Evolutionary conservation across 2,113 vertebrate genomes (phyloP).

Genomic region (Sylvietta virens): DNA sequence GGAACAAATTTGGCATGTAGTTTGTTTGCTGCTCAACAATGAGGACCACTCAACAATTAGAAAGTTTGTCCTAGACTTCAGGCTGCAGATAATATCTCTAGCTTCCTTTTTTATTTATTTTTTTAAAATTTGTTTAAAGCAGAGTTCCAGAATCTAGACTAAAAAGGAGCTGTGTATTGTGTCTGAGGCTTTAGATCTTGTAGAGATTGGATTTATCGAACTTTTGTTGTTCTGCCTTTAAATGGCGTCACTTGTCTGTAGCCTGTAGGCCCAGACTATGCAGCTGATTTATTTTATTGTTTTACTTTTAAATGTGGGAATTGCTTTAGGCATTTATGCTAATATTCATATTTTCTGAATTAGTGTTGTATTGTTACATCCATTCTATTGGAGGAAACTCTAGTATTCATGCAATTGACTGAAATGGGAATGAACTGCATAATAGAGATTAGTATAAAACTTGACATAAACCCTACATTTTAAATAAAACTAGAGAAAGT

Average conservation of each 20-base stretch:
- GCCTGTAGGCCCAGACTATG: conserved; percentile 26
- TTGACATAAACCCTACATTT: background rate
- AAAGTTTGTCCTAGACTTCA: conserved; percentile 24
- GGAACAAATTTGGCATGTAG: conserved; percentile 49
- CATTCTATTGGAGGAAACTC: conserved; percentile 13
- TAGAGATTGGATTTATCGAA: conserved; percentile 37
- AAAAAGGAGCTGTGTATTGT: conserved; percentile 20
- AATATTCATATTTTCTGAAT: conserved; percentile 50
- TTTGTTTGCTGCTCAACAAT: conserved; percentile 48
- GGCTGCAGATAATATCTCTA: conserved; percentile 25
- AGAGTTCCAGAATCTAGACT: conserved; percentile 13
- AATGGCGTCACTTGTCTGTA: conserved; percentile 40
- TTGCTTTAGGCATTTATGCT: conserved; percentile 16
- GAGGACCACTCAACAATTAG: conserved; percentile 34
- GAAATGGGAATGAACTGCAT: background rate
- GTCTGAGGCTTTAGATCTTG: conserved; percentile 44
- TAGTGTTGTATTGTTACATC: conserved; percentile 33
- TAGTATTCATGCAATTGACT: background rate
- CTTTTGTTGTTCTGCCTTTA: conserved; percentile 53
- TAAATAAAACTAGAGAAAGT: background rate
- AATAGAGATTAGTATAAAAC: background rate
- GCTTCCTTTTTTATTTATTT: conserved; percentile 39
- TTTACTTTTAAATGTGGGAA: conserved; percentile 57
- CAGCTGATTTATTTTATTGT: conserved; percentile 39
- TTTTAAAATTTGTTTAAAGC: background rate